A percentile compares a stretch with the other conserved stretches of the same genome.
phyloP scores from a whole-genome alignment of 2,113 vertebrate genomes.

The Paraplagusia blochii region DNA sequence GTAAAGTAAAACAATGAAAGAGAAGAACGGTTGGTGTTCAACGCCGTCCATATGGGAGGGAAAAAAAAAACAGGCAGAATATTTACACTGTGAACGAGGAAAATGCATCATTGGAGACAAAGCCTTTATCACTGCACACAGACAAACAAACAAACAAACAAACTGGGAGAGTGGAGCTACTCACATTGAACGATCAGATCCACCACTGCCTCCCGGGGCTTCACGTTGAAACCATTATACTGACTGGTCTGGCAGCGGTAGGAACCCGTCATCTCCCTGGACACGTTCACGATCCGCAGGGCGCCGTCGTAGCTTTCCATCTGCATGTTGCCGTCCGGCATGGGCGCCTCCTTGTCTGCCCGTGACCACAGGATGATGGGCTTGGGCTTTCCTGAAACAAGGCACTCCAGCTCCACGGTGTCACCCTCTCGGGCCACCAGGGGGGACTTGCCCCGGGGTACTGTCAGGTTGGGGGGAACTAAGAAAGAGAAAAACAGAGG shows the following conservation, averaged over 20 bases:
- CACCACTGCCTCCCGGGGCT: conserved; percentile 90
- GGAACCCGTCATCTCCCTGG: conserved; percentile 92
- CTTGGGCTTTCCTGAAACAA: conserved; percentile 98
- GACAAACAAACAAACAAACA: neutral
- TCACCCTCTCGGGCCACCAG: conserved; percentile 94
- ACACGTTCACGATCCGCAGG: conserved; percentile 91
- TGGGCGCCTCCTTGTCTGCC: conserved; percentile 89
- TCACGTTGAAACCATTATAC: conserved; percentile 97
- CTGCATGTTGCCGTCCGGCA: conserved; percentile 93
- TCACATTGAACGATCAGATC: conserved; percentile 98
- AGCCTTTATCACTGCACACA: conserved; percentile 2
- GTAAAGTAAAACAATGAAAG: no score
- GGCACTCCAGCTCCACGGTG: conserved; percentile 96
- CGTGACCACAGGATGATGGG: conserved; percentile 98
- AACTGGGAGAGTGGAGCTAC: conserved; percentile 62
- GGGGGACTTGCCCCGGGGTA: conserved; percentile 94
- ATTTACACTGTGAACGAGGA: no score
- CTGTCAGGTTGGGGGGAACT: conserved; percentile 98
- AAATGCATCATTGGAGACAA: neutral
- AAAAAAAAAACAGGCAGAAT: no score
- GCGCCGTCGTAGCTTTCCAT: conserved; percentile 96
- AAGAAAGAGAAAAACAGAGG: conserved; percentile 81
- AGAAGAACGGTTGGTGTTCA: no score
- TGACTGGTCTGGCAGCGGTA: conserved; percentile 98
- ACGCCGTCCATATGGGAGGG: no score